Conservation (phyloP, 2,113 vertebrate genomes). For the Pampusana beccarii region DNA sequence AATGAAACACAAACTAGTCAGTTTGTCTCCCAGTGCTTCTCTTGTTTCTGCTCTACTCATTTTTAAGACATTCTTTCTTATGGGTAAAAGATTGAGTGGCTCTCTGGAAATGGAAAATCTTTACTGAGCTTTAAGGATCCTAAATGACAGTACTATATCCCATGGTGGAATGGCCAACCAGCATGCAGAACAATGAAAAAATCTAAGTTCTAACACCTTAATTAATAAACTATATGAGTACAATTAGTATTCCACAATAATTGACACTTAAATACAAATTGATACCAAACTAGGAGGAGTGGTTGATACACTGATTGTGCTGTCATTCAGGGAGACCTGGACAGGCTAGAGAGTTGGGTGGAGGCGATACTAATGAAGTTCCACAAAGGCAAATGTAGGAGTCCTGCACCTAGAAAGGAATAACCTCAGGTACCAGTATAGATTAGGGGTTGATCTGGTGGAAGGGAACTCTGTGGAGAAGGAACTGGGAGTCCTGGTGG, state of each 20-base stretch:
- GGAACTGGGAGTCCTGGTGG: no score
- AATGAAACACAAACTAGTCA: background rate
- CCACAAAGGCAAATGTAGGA: no score
- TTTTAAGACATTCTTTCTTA: background rate
- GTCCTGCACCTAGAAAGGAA: no score
- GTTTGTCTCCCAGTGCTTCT: background rate
- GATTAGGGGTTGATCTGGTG: no score
- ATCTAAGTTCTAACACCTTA: background rate
- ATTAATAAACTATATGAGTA: background rate
- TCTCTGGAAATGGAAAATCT: background rate
- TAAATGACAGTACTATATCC: background rate
- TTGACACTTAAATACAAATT: background rate
- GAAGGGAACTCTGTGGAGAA: no score
- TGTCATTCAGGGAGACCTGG: no score
- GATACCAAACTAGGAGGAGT: no score
- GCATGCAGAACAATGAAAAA: background rate
- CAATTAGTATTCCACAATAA: background rate
- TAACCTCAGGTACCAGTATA: no score
- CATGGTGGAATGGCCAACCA: background rate
- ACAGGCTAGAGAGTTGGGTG: no score
- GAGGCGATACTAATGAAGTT: no score
- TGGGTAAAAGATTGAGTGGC: background rate
- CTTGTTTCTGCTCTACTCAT: background rate
- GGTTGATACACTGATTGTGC: no score
- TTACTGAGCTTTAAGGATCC: background rate